Evolutionary conservation across 92 coral and sea anemone genomes (phyloP), one percentile per base, ranked within the genome.

Genomic region (Siderastrea siderea): DNA sequence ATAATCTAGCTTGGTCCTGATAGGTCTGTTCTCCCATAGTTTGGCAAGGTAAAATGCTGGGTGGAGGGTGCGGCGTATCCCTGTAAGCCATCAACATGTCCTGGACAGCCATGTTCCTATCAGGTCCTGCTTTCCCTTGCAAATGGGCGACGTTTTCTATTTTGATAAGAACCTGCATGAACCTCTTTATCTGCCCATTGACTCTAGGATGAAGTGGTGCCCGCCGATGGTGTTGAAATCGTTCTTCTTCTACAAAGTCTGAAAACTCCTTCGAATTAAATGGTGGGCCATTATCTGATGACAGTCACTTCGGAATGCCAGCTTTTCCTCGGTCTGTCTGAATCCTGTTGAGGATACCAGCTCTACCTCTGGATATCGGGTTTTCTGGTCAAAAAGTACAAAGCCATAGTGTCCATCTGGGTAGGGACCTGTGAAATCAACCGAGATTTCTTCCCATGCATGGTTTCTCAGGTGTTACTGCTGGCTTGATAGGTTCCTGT

Each of bases 21-120:
- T 82, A n/a, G 77, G 58, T 62, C 81, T 81, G 66, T 87, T 84
- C 26, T 68, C 77, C 86, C n/a, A n/a, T n/a, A n/a, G n/a, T n/a
- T n/a, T n/a, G n/a, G n/a, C n/a, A n/a, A n/a, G n/a, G n/a, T n/a
- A n/a, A n/a, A n/a, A n/a, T n/a, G n/a, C n/a, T n/a, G n/a, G n/a
- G n/a, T n/a, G n/a, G n/a, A n/a, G n/a, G n/a, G n/a, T n/a, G n/a
- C n/a, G n/a, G n/a, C 94, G 86, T 87, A 47, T 75, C 81, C 71
- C 91, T 87, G 74, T 87, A 91, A 51, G 83, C 92, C 46, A 80
- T 76, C 15, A 92, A 87, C 93, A 92, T 92, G 47, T 89, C 95
- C 46, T 84, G 93, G 46, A 92, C 75, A 14, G 80, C 83, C 71
- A 69, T 80, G 70, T 70, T 83, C 17, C 95, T 59, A 15, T 78